phyloP scores from a whole-genome alignment of 2,113 vertebrate species.

The Eonycteris spelaea region DNA sequence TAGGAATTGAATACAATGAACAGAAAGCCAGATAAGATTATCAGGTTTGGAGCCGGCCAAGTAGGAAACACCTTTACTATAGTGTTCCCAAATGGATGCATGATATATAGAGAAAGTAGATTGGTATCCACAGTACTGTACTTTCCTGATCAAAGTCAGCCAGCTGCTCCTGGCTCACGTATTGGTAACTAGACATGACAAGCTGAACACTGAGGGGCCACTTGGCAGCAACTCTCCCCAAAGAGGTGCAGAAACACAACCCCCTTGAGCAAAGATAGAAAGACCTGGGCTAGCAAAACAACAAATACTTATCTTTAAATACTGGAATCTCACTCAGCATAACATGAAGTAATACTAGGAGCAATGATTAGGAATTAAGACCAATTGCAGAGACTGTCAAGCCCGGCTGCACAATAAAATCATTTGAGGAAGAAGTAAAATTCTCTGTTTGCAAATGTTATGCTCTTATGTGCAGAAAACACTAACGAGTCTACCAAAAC shows the following conservation, averaged over 20 bases:
- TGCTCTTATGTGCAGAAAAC: background rate
- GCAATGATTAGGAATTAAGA: background rate
- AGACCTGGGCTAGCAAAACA: background rate
- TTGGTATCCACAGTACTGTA: slow-evolving; percentile 97
- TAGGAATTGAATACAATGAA: slow-evolving; percentile 96
- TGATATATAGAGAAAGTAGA: slow-evolving; percentile 94
- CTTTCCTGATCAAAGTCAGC: slow-evolving; percentile 71
- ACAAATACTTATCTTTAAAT: background rate
- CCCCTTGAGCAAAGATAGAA: background rate
- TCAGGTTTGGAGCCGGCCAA: slow-evolving; percentile 97
- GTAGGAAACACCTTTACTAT: slow-evolving; percentile 96
- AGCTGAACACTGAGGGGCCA: background rate
- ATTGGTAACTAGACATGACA: background rate
- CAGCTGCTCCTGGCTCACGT: background rate
- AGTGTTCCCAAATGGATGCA: slow-evolving; percentile 98
- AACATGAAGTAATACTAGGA: background rate
- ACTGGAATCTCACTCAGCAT: background rate
- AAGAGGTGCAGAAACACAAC: background rate
- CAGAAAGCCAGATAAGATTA: slow-evolving; percentile 97
- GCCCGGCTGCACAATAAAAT: background rate
- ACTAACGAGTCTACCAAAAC: background rate
- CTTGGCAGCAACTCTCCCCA: background rate
- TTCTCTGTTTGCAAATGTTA: background rate
- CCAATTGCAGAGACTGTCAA: background rate
- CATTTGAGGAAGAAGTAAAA: background rate